Evolutionary conservation across 2,797 vertebrate genomes (phyloP).

Genomic region (Gymnoscopelus braueri): DNA sequence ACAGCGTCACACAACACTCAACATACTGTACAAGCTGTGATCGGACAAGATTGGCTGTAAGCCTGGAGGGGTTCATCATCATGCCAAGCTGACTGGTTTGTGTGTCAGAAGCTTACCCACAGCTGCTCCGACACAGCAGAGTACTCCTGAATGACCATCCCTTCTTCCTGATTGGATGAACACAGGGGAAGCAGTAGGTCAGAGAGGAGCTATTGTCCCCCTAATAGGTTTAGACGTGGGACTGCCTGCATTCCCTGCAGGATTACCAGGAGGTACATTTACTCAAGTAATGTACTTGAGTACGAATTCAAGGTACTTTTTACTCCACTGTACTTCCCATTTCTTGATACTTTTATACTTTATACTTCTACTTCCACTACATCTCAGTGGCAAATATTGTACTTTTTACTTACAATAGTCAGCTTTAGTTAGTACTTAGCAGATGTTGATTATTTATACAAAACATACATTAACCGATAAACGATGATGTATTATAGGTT

Average conservation of each 20-base stretch:
- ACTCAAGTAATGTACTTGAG: slow-evolving; percentile 50
- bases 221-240: slow-evolving; percentile 56
- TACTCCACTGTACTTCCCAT: too few relatives aligned
- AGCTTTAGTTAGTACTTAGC: too few relatives aligned
- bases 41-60: slow-evolving; percentile 26
- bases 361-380: too few relatives aligned
- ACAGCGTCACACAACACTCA: slow-evolving; percentile 30
- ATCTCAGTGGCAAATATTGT: too few relatives aligned
- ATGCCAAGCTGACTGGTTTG: slow-evolving; percentile 45
- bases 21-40: slow-evolving; percentile 34
- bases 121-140: slow-evolving; percentile 87
- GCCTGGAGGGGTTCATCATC: background rate
- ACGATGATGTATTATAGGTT: too few relatives aligned
- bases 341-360: too few relatives aligned
- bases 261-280: slow-evolving; percentile 54
- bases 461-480: too few relatives aligned
- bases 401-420: too few relatives aligned
- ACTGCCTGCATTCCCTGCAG: slow-evolving; percentile 36
- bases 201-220: slow-evolving; percentile 50
- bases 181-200: slow-evolving; percentile 73
- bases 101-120: slow-evolving; percentile 83
- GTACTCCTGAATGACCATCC: slow-evolving; percentile 81
- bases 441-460: too few relatives aligned
- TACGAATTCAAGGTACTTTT: too few relatives aligned
- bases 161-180: slow-evolving; percentile 89